phyloP scores from a whole-genome alignment of 92 coral and sea anemone genomes.

The Ricordea florida region DNA sequence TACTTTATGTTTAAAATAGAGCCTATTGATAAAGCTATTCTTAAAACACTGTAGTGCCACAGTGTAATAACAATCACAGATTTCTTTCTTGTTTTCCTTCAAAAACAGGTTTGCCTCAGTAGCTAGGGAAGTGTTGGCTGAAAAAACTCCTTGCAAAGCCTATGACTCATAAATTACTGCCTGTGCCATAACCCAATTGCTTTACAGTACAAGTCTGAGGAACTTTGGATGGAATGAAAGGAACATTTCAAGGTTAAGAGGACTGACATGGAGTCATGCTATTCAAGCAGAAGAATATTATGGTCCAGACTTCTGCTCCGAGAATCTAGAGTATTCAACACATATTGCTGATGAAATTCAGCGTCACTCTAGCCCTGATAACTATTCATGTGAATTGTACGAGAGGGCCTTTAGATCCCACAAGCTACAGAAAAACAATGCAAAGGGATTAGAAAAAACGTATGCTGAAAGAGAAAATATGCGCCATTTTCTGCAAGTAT shows the following conservation, averaged over 20 bases:
- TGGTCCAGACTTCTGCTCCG: conserved; percentile 63
- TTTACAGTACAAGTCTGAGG: conserved; percentile 19
- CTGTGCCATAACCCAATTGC: conserved; percentile 56
- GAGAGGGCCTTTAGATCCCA: conserved; percentile 63
- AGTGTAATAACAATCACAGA: neutral
- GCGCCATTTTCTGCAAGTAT: conserved; percentile 24
- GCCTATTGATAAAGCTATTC: no score
- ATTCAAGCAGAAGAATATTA: conserved; percentile 72
- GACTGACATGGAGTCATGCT: conserved; percentile 70
- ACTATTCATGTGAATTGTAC: conserved; percentile 76
- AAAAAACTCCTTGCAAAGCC: conserved; percentile 61
- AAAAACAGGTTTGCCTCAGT: conserved; percentile 53
- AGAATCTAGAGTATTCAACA: conserved; percentile 72
- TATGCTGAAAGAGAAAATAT: conserved; percentile 61
- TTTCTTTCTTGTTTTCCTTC: neutral
- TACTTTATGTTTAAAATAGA: no score
- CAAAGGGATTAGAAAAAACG: conserved; percentile 69
- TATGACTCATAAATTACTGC: conserved; percentile 59
- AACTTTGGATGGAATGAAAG: conserved; percentile 34
- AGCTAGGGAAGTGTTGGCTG: conserved; percentile 76
- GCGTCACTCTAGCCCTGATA: conserved; percentile 72
- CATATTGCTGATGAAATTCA: conserved; percentile 48
- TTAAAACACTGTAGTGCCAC: no score
- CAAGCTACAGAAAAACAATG: conserved; percentile 75
- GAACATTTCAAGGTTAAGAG: conserved; percentile 32